A percentile compares a stretch with the other conserved stretches of the same genome.
phyloP scores from a whole-genome alignment of 2,113 vertebrate species.

The Cinclus mexicanus region DNA sequence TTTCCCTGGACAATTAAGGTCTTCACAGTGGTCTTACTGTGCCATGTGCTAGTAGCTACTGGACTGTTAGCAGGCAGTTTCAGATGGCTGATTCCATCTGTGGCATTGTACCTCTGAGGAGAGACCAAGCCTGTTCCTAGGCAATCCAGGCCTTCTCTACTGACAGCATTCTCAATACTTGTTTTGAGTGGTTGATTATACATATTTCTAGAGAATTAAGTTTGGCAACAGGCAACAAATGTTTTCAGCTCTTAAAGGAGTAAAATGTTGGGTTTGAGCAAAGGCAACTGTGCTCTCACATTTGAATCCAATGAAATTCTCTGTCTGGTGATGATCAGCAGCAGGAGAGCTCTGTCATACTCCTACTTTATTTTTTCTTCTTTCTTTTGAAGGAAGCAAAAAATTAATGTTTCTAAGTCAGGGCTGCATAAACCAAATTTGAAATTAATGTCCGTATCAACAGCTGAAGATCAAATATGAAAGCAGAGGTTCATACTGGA shows the following conservation, averaged over 20 bases:
- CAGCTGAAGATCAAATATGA: not conserved
- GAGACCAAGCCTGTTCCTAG: not conserved
- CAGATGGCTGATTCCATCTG: not conserved
- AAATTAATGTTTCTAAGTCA: not conserved
- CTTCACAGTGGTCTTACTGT: constrained; percentile 30
- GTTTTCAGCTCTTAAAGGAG: not conserved
- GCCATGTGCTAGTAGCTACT: not conserved
- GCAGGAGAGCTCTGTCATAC: not conserved
- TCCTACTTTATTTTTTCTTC: not conserved
- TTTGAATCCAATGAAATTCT: not conserved
- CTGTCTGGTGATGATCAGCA: not conserved
- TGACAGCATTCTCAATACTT: not conserved
- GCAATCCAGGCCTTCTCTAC: not conserved
- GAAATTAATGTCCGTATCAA: not conserved
- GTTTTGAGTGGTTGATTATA: constrained; percentile 30
- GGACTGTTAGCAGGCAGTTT: not conserved
- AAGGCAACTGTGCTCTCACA: not conserved
- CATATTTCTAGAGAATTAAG: constrained; percentile 1
- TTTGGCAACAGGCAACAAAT: not conserved
- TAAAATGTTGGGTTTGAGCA: constrained; percentile 12
- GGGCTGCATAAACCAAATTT: not conserved
- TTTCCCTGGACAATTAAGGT: not conserved
- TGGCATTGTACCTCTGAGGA: not conserved
- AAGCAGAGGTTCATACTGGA: not conserved
- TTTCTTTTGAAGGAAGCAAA: not conserved